Evolutionary conservation across 2,888 invertebrate genomes (phyloP).

Genomic region (Zonitis immaculata): DNA sequence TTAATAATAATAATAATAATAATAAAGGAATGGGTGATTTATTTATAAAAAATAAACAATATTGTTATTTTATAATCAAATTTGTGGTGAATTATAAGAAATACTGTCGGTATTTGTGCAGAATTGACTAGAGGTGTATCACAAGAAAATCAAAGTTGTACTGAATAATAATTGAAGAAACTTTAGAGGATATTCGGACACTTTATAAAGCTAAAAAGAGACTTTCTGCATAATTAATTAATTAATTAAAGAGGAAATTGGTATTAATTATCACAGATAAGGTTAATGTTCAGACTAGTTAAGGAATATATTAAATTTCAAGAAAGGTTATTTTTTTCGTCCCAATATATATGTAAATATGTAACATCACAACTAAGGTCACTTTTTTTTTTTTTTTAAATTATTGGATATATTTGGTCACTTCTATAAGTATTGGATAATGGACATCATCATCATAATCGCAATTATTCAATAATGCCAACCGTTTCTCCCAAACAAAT

Average conservation of each 20-base stretch:
- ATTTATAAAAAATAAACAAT: no score
- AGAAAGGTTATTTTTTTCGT: not conserved
- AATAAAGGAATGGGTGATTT: not conserved
- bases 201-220: not conserved
- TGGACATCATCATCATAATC: conserved; percentile 67
- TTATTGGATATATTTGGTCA: conserved; percentile 49
- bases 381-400: conserved; percentile 30
- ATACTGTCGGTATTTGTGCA: not conserved
- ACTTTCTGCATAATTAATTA: not conserved
- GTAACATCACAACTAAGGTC: conserved; percentile 39
- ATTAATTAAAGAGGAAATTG: conserved; percentile 40
- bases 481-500: conserved; percentile 64
- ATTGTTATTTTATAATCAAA: no score
- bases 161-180: not conserved
- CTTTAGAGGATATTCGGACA: no score
- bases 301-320: conserved; percentile 27
- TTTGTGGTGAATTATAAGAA: not conserved
- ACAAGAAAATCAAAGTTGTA: not conserved
- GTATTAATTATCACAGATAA: conserved; percentile 50
- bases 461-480: conserved; percentile 55
- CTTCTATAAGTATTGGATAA: conserved; percentile 64
- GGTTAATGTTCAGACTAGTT: conserved; percentile 46
- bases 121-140: not conserved
- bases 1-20: not conserved
- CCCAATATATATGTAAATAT: not conserved